Conservation (phyloP, 1,140 invertebrate species). For the Mesaphorura yosii region DNA sequence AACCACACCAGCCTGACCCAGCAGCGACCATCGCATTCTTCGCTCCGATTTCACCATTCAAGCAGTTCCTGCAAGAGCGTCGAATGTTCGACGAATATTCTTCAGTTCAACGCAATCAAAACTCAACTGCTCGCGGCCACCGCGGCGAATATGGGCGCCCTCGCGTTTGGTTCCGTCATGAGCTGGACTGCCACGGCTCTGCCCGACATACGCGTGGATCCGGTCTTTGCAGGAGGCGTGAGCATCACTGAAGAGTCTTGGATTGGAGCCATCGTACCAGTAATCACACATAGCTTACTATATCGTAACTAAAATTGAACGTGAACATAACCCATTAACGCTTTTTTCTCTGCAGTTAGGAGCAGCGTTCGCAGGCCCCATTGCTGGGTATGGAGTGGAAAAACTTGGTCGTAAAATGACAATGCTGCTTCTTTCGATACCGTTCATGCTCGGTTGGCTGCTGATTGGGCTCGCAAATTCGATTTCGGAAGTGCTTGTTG, state of each 20-base stretch:
- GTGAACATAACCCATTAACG: not conserved
- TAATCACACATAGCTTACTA: no score
- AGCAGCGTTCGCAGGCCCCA: not conserved
- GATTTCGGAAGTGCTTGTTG: conserved; percentile 47
- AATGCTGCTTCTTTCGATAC: conserved; percentile 39
- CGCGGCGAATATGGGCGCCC: conserved; percentile 9
- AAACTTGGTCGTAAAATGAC: conserved; percentile 47
- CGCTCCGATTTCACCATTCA: no score
- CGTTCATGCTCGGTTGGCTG: conserved; percentile 62
- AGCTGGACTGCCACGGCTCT: not conserved
- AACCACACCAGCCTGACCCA: no score
- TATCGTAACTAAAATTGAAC: not conserved
- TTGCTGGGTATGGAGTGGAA: conserved; percentile 37
- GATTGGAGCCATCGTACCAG: conserved; percentile 11
- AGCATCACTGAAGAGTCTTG: conserved; percentile 7
- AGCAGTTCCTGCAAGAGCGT: no score
- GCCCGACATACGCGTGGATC: not conserved
- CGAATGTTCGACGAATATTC: no score
- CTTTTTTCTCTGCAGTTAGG: conserved; percentile 2
- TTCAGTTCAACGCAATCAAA: no score
- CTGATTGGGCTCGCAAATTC: conserved; percentile 54
- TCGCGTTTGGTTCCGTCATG: not conserved
- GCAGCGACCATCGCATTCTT: no score
- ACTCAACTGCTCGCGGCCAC: no score
- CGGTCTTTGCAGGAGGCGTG: not conserved